These are phyloP conservation scores for Pristionchus exspectatus DNA, from an alignment of 2,888 invertebrate species.

Conservation along the genomic window DNA sequence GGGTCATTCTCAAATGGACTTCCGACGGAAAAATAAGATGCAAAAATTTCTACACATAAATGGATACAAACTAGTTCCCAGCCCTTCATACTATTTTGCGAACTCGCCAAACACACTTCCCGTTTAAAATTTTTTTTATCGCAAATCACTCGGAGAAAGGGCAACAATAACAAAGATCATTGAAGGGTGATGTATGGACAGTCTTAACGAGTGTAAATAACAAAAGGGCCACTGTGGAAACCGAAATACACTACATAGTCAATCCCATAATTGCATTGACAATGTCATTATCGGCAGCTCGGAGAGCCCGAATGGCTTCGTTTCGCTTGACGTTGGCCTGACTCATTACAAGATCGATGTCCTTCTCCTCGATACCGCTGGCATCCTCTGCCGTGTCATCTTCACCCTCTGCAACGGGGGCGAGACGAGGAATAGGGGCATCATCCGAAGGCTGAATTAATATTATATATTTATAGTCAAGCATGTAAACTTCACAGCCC, in stretches of 20 bases:
- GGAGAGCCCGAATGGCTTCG: slow-evolving; percentile 94
- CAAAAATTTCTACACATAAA: no score
- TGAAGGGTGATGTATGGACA: no score
- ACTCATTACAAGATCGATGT: slow-evolving; percentile 96
- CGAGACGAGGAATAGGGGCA: slow-evolving; percentile 69
- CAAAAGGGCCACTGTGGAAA: background rate
- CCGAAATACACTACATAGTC: slow-evolving; percentile 69
- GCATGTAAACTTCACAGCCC: background rate
- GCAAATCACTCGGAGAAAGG: no score
- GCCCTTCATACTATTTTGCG: no score
- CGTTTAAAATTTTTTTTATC: no score
- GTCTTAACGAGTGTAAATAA: background rate
- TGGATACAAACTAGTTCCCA: no score
- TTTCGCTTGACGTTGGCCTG: slow-evolving; percentile 96
- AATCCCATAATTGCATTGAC: slow-evolving; percentile 98
- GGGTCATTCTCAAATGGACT: no score
- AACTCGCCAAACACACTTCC: no score
- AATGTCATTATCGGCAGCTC: slow-evolving; percentile 97
- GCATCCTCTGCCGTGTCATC: slow-evolving; percentile 87
- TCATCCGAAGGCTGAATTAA: slow-evolving; percentile 58
- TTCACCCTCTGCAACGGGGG: slow-evolving; percentile 78
- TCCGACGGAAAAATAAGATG: no score
- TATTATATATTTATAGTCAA: background rate
- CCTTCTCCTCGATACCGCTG: slow-evolving; percentile 96
- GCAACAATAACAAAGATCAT: no score